phyloP scores from a whole-genome alignment of 2,888 invertebrate genomes.

The Chironomus tentans region DNA sequence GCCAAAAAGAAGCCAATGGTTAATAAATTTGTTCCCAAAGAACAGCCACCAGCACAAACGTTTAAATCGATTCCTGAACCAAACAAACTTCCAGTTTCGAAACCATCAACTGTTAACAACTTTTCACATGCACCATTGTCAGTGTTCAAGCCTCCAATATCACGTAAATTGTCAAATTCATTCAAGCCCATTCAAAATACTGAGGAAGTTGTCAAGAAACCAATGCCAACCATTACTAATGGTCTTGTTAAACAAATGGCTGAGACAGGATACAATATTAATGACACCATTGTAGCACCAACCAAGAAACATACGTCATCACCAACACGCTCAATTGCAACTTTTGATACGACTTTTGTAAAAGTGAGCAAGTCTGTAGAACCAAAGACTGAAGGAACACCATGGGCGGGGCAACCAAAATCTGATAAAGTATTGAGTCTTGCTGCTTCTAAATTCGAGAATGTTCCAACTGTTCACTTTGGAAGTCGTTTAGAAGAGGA shows the following conservation, averaged over 20 bases:
- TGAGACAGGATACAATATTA: conserved; percentile 2
- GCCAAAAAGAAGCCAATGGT: conserved; percentile 1
- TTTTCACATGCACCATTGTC: conserved; percentile 71
- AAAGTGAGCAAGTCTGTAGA: conserved; percentile 35
- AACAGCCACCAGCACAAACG: not conserved
- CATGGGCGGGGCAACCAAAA: conserved; percentile 44
- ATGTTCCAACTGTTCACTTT: conserved; percentile 30
- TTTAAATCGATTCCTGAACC: conserved; percentile 4
- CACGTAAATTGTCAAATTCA: conserved; percentile 35
- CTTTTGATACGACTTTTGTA: conserved; percentile 31
- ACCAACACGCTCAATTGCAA: conserved; percentile 12
- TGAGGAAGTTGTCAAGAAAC: conserved; percentile 24
- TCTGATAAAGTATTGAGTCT: conserved; percentile 46
- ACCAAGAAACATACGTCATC: conserved; percentile 25
- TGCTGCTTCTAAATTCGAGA: conserved; percentile 50
- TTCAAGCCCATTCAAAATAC: conserved; percentile 34
- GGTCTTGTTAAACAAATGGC: conserved; percentile 20
- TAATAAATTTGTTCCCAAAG: conserved; percentile 17
- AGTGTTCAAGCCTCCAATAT: conserved; percentile 56
- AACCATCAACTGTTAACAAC: conserved; percentile 56
- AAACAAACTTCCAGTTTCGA: conserved; percentile 36
- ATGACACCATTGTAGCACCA: conserved; percentile 27
- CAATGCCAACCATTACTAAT: conserved; percentile 16
- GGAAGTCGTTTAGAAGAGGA: not conserved
- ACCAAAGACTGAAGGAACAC: conserved; percentile 28